These are phyloP conservation scores for Beris morrisii DNA, from an alignment of 2,888 invertebrate species.

Conservation along the genomic window DNA sequence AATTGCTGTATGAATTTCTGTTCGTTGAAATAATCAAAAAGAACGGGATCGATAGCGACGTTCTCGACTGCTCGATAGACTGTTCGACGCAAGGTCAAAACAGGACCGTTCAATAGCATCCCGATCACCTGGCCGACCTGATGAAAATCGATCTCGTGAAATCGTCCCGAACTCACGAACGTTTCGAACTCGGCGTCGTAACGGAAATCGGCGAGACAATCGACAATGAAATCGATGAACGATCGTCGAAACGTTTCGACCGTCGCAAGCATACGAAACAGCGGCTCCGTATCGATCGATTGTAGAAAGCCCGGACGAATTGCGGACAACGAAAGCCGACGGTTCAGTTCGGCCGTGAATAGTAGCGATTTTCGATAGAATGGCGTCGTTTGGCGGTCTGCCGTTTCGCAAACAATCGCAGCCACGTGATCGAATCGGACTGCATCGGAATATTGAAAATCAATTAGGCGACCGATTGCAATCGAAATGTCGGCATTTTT, in stretches of 20 bases:
- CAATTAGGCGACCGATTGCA: constrained; percentile 26
- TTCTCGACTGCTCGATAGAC: too few relatives aligned
- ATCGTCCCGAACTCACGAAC: not conserved
- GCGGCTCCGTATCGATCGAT: not conserved
- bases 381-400: not conserved
- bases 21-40: not conserved
- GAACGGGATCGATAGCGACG: not conserved
- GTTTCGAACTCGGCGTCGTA: not conserved
- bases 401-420: too few relatives aligned
- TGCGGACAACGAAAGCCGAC: not conserved
- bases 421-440: not conserved
- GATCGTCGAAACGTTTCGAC: not conserved
- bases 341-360: not conserved
- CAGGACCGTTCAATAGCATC: not conserved
- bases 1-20: not conserved
- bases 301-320: not conserved
- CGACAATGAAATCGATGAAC: not conserved
- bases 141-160: not conserved
- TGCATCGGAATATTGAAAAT: not conserved
- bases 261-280: not conserved
- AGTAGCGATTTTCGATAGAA: not conserved
- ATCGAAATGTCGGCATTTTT: constrained; percentile 5
- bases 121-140: not conserved
- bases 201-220: not conserved
- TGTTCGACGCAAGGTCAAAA: not conserved